These are phyloP conservation scores for Grammomys dolichurus DNA, from an alignment of 2,113 vertebrate genomes.

Conservation along the genomic window DNA sequence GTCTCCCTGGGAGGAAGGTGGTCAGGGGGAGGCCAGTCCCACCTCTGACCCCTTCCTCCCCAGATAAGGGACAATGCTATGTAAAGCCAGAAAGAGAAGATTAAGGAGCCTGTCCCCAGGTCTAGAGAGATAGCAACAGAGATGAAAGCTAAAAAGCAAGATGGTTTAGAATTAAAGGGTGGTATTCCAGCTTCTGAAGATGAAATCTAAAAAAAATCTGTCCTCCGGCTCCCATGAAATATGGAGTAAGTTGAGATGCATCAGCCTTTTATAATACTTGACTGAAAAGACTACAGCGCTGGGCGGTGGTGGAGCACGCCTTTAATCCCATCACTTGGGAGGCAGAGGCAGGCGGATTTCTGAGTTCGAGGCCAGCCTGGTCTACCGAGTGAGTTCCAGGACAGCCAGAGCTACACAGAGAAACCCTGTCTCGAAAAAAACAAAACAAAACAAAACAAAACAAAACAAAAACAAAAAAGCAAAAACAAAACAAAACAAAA, in stretches of 20 bases:
- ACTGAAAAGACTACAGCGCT: no score
- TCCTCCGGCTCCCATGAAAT: slow-evolving; percentile 31
- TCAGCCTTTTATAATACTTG: no score
- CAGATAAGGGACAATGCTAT: slow-evolving; percentile 75
- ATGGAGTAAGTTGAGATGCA: slow-evolving; percentile 2
- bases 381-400: no score
- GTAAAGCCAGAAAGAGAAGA: slow-evolving; percentile 64
- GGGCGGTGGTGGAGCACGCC: no score
- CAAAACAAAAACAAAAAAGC: no score
- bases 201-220: slow-evolving; percentile 53
- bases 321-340: no score
- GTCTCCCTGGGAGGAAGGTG: background rate
- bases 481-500: no score
- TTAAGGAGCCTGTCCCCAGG: slow-evolving; percentile 67
- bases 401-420: no score
- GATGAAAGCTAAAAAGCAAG: slow-evolving; percentile 69
- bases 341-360: no score
- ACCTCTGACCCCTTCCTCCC: background rate
- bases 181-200: background rate
- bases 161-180: slow-evolving; percentile 35
- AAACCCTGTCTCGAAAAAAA: no score
- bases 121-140: slow-evolving; percentile 61
- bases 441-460: no score
- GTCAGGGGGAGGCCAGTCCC: background rate
- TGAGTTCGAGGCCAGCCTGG: no score